Evolutionary conservation across 2,113 vertebrate species (phyloP).

Genomic region (Calidris pygmaea): DNA sequence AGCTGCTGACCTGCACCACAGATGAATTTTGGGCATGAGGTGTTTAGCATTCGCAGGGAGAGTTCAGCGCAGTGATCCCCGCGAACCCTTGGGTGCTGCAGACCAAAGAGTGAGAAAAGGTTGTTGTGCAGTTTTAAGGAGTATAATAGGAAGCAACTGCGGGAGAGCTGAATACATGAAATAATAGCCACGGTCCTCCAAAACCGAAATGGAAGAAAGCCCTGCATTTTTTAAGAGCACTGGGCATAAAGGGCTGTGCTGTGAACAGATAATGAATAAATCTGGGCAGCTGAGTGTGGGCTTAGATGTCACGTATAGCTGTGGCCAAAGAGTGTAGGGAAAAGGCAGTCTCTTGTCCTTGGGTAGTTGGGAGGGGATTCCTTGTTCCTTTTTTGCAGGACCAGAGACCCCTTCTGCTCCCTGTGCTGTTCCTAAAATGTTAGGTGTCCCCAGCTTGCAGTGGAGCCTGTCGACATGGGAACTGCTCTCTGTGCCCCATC

Average conservation of each 20-base stretch:
- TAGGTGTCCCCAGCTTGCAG: not conserved
- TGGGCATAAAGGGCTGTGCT: not conserved
- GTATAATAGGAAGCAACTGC: not conserved
- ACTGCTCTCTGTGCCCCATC: not conserved
- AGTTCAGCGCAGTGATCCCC: not conserved
- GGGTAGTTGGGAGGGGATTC: not conserved
- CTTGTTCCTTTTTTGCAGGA: not conserved
- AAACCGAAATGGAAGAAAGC: not conserved
- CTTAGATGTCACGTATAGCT: rapidly evolving
- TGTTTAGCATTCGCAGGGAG: not conserved
- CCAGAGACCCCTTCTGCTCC: not conserved
- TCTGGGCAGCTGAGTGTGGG: not conserved
- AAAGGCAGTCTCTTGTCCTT: not conserved
- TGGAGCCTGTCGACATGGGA: not conserved
- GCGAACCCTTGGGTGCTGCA: not conserved
- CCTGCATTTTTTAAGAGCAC: not conserved
- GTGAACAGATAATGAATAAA: not conserved
- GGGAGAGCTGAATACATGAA: not conserved
- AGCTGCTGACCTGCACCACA: not conserved
- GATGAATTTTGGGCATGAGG: not conserved
- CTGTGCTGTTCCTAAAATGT: not conserved
- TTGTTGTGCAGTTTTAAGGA: not conserved
- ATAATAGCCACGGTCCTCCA: not conserved
- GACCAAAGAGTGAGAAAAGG: not conserved
- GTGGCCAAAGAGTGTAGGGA: not conserved